A percentile compares a stretch with the other conserved stretches of the same genome.
phyloP scores from a whole-genome alignment of 2,888 invertebrate species.

The Stomorhina lunata region DNA sequence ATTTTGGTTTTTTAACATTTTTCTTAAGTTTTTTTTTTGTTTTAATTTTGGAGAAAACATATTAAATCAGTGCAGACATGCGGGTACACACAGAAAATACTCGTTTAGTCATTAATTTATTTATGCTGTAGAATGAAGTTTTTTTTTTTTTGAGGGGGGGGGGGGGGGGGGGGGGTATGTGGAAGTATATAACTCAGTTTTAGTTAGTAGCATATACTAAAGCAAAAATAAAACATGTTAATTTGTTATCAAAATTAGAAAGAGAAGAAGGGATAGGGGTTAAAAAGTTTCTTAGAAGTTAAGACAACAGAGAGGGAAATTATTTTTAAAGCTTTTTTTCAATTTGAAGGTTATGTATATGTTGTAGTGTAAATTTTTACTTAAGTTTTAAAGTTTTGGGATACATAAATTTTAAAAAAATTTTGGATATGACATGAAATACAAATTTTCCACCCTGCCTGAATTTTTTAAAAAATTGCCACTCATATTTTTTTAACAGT shows the following conservation, averaged over 20 bases:
- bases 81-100: conserved; percentile 62
- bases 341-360: too few relatives aligned
- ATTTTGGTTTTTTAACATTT: not conserved
- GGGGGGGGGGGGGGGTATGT: too few relatives aligned
- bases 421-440: too few relatives aligned
- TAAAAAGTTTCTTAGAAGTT: not conserved
- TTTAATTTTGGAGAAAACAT: conserved; percentile 44
- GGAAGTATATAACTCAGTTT: not conserved
- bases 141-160: too few relatives aligned
- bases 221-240: not conserved
- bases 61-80: conserved; percentile 65
- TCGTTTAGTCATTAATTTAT: conserved; percentile 66
- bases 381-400: too few relatives aligned
- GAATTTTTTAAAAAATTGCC: too few relatives aligned
- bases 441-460: too few relatives aligned
- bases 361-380: too few relatives aligned
- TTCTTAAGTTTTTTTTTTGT: not conserved
- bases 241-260: not conserved
- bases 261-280: not conserved
- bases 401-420: too few relatives aligned
- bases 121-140: conserved; percentile 40
- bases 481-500: too few relatives aligned
- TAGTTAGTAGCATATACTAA: conserved; percentile 1
- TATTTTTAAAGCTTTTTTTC: too few relatives aligned
- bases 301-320: too few relatives aligned